phyloP scores from a whole-genome alignment of 2,113 vertebrate species.

The Neolamprologus tretocephalus region DNA sequence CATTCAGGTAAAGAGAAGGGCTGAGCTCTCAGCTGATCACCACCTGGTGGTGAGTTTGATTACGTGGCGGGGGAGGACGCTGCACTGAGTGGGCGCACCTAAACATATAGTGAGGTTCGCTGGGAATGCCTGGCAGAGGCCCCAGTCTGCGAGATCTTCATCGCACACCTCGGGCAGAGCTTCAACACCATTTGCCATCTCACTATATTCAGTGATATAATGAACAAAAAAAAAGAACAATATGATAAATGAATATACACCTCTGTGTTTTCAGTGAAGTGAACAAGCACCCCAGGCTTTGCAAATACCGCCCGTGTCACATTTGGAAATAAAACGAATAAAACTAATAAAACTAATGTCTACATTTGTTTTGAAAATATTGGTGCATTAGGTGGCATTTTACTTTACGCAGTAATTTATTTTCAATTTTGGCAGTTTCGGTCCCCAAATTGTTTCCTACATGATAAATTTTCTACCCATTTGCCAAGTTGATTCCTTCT shows the following conservation, averaged over 20 bases:
- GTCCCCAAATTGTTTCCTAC: background rate
- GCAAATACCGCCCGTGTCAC: background rate
- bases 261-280: background rate
- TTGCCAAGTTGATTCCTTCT: background rate
- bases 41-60: background rate
- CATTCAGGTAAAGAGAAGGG: background rate
- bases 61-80: background rate
- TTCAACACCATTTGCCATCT: background rate
- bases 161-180: background rate
- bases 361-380: background rate
- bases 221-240: background rate
- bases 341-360: background rate
- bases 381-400: background rate
- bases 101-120: background rate
- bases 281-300: background rate
- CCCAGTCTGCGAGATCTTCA: background rate
- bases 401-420: background rate
- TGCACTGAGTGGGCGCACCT: background rate
- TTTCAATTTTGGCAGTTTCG: background rate
- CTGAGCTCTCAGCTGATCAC: background rate
- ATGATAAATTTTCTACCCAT: background rate
- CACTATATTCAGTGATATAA: background rate
- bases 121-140: background rate
- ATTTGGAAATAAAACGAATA: background rate
- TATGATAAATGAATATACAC: background rate